Base-by-base conservation (phyloP, 2,888 invertebrate species). In the Xestia ashworthii region DNA sequence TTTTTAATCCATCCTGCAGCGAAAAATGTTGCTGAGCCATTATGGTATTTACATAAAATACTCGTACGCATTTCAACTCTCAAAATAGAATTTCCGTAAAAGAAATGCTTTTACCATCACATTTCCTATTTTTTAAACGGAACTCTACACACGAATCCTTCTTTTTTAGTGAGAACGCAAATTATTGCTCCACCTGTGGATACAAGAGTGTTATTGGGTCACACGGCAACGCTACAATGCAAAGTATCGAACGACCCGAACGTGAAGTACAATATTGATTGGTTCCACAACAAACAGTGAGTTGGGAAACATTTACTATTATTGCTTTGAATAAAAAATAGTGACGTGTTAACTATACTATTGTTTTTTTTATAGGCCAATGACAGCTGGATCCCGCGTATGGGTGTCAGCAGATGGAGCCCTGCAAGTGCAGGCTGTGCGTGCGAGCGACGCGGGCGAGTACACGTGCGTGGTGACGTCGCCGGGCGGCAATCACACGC, bases 151-250 rank as follows among this genome's bases (percentile, higher is more conserved):
- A 25, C 12, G 16, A 50, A 22, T 50, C 41, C 60, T 86, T 87
- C 72, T 81, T 84, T 87, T 93, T 94, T 84, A 98, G 99, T 99
- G 92, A 97, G 99, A 89, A 99, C 99, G 16, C 98, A 99, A 96
- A 99, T 99, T 90, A 98, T 99, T 84, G 98, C 98, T 89, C 99
- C 99, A 74, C 99, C 99, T 73, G 98, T 98, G 83, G 99, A 99
- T 93, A 98, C 99, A 46, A 98, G 98, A 83, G 99, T 99, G 44
- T 97, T 99, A 82, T 97, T 99, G 81, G 99, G 99, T 41, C 98
- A 99, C 88, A 99, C 99, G 72, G 99, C 99, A 22, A 98, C 98
- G 67, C 96, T 99, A 86, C 99, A 99, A 92, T 99, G 99, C 96
- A 99, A 98, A 96, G 98, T 99, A 81, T 98, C 98, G 58, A 98